Percentiles rank a stretch among this genome's conserved stretches.
Conservation (phyloP, 2,888 invertebrate species). For the Fragum fragum region DNA sequence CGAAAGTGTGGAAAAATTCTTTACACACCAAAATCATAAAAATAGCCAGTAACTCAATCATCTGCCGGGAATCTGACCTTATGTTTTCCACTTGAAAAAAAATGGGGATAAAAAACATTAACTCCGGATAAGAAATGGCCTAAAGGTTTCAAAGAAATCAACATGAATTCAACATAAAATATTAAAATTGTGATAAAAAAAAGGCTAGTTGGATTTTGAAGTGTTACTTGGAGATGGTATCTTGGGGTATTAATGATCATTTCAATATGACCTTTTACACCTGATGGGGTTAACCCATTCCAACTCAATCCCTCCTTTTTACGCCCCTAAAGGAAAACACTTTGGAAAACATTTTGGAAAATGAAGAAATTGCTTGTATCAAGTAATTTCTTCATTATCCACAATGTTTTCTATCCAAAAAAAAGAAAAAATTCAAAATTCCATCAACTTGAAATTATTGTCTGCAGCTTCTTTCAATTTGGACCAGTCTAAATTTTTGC, state of each 20-base stretch:
- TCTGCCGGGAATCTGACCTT: conserved; percentile 45
- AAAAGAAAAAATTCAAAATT: too few relatives aligned
- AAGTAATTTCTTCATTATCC: too few relatives aligned
- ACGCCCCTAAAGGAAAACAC: too few relatives aligned
- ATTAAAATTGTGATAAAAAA: conserved; percentile 59
- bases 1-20: too few relatives aligned
- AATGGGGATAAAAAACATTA: conserved; percentile 27
- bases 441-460: too few relatives aligned
- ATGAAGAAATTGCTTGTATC: too few relatives aligned
- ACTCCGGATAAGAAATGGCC: conserved; percentile 20
- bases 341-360: too few relatives aligned
- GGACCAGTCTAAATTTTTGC: too few relatives aligned
- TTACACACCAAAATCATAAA: too few relatives aligned
- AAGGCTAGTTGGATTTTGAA: conserved; percentile 47
- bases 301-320: too few relatives aligned
- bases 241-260: conserved; percentile 34
- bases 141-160: conserved; percentile 37
- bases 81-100: conserved; percentile 33
- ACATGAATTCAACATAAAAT: conserved; percentile 59
- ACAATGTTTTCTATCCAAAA: too few relatives aligned
- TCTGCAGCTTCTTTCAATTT: too few relatives aligned
- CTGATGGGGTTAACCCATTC: conserved; percentile 1
- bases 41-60: conserved; percentile 6
- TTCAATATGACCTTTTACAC: conserved; percentile 10
- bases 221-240: conserved; percentile 49